Base-by-base conservation (phyloP, 37 sponge, comb jelly and placozoan species). In the Amphimedon queenslandica region DNA sequence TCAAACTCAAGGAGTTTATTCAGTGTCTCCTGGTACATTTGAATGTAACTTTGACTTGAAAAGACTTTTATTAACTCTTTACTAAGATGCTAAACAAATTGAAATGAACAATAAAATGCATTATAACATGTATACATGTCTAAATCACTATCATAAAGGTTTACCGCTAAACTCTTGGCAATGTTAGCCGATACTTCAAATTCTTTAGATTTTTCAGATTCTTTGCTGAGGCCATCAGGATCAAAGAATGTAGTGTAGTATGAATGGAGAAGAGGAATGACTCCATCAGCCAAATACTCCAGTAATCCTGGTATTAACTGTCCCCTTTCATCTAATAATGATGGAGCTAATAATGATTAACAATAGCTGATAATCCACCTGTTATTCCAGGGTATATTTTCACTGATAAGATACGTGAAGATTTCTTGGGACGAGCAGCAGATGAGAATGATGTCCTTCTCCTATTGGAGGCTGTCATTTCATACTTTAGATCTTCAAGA, bases 261-360 rank as follows among this genome's bases (percentile, higher is more conserved):
- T 1, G 32, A 4, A 39, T 64, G 33, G 10, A 85, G 55, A 4
- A 85, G 51, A 10, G 79, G 79, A 8, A 85, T 47, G 1, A 85
- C 31, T 1, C 86, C 79, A 29, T 85, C 86, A 66, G 63, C 66
- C 27, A 78, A 47, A 58, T 85, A 85, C 27, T 70, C 63, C 23
- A 85, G 75, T 29, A 78, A 47, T 3, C 74, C 86, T 65, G 64
- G 27, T 25, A 60, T 5, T n/a, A 60, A 11, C 21, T 11, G 21
- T 5, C 61, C 61, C 13, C 13, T 13, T 47, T 47, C 53, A 47
- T 47, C 53, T 47, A 13, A 18, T 8, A 47, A 47, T n/a, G n/a
- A n/a, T n/a, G n/a, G n/a, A n/a, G n/a, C n/a, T n/a, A n/a, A n/a
- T n/a, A n/a, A n/a, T n/a, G n/a, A n/a, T n/a, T n/a, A n/a, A n/a